phyloP scores from a whole-genome alignment of 2,888 invertebrate species.

The Slavum lentiscoides region DNA sequence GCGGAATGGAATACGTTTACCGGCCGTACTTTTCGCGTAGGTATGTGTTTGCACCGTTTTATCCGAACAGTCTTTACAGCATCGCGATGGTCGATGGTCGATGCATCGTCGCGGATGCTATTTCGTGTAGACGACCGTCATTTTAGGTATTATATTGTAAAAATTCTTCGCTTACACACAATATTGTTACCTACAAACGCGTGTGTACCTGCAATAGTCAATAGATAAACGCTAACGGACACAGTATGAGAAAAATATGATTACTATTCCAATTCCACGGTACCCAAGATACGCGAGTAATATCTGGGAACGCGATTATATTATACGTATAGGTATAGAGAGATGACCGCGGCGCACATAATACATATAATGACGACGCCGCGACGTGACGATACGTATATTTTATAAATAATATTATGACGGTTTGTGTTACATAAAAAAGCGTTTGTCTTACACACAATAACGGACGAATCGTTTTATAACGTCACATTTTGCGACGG shows the following conservation, averaged over 20 bases:
- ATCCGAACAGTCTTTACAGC: no score
- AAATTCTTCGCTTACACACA: not conserved
- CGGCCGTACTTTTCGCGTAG: no score
- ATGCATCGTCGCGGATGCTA: no score
- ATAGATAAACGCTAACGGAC: not conserved
- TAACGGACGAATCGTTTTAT: not conserved
- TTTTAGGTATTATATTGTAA: not conserved
- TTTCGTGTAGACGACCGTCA: not conserved
- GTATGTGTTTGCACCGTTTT: no score
- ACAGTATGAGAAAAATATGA: conserved; percentile 26
- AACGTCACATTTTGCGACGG: not conserved
- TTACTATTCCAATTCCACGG: conserved; percentile 10
- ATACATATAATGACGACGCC: no score
- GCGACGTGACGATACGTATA: not conserved
- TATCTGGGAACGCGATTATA: no score
- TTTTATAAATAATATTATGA: not conserved
- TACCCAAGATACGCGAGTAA: not conserved
- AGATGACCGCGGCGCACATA: not conserved
- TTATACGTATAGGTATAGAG: not conserved
- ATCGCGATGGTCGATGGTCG: no score
- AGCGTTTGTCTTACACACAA: not conserved
- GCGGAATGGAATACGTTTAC: no score
- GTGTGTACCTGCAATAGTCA: not conserved
- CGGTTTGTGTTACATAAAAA: conserved; percentile 9
- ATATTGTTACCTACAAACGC: not conserved